Percentiles rank a stretch among this genome's conserved stretches.
Evolutionary conservation across 2,797 vertebrate genomes (phyloP).

Genomic region (Acipenser ruthenus): DNA sequence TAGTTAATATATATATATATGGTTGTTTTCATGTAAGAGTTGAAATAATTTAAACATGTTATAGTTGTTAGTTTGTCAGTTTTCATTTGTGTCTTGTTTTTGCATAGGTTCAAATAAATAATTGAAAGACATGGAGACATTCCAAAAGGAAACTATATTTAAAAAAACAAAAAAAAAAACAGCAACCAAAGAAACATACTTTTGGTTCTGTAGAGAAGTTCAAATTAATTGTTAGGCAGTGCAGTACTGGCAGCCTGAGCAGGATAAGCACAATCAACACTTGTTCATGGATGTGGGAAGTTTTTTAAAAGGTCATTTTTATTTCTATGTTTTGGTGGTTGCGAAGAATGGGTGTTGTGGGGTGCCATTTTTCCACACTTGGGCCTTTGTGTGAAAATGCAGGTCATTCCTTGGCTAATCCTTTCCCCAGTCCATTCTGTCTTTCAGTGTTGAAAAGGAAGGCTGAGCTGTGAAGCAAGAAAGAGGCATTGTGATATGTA

Average conservation of each 20-base stretch:
- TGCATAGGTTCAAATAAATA: too few relatives aligned
- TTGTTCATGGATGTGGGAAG: slow-evolving; percentile 51
- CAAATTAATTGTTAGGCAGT: slow-evolving; percentile 15
- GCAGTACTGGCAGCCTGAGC: slow-evolving; percentile 5
- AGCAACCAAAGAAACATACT: neutral
- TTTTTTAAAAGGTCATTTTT: slow-evolving; percentile 48
- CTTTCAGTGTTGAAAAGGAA: slow-evolving; percentile 44
- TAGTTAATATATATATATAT: too few relatives aligned
- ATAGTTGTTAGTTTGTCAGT: too few relatives aligned
- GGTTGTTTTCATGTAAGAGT: too few relatives aligned
- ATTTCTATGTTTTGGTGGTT: slow-evolving; percentile 36
- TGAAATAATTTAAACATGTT: too few relatives aligned
- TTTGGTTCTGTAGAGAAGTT: neutral
- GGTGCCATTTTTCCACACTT: slow-evolving; percentile 45
- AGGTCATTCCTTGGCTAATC: slow-evolving; percentile 48
- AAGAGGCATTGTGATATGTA: slow-evolving; percentile 46
- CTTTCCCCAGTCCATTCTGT: slow-evolving; percentile 37
- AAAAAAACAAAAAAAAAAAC: too few relatives aligned
- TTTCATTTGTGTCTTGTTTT: too few relatives aligned
- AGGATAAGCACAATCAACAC: slow-evolving; percentile 34
- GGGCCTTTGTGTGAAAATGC: slow-evolving; percentile 54
- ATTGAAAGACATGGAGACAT: too few relatives aligned
- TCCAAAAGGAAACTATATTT: too few relatives aligned
- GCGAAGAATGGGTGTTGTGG: slow-evolving; percentile 44
- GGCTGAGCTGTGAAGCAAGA: slow-evolving; percentile 46